Evolutionary conservation across 1,140 invertebrate species (phyloP), one percentile per base, ranked within the genome.

Genomic region (Amyelois transitella): DNA sequence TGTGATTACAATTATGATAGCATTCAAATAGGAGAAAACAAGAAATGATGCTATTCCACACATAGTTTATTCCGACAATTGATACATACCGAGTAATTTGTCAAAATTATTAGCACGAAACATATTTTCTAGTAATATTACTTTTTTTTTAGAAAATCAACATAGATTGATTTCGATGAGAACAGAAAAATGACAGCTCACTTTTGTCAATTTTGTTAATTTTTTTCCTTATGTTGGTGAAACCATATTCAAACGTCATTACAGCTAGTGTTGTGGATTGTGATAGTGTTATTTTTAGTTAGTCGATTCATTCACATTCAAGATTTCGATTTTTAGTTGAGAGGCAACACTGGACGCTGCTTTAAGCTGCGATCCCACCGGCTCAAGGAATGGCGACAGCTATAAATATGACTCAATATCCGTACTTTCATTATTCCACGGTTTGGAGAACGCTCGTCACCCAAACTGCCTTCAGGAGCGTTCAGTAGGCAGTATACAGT

Each of bases 31-130:
- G n/a, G n/a, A n/a, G n/a, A 18, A 4, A 17, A 32, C 25, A 12
- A 12, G 14, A 12, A 38, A 43, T 12, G 43, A 52, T 19, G 18
- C 32, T 14, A 14, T 14, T 14, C 4, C n/a, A n/a, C 8, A 38
- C 1, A 14, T 14, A 38, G 17, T 14, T 12, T 14, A 14, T 14
- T 5, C 6, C 6, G 1, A 38, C n/a, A 2, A 14, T 14, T 14
- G 7, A n/a, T 19, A 80, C 79, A 78, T 80, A 92, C 91, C 91
- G 50, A 92, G 81, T 74, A 92, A 89, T 82, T 91, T 92, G 67
- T 92, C 91, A 77, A 92, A 92, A 75, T 86, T 88, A 65, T 86
- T 86, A 51, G 78, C 81, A 61, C 90, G 89, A 86, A 91, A 91
- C 91, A 91, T 91, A 60, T 79, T 91, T 76, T 69, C 69, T 58